Conservation (phyloP, 2,888 invertebrate species). For the Monopis laevigella region DNA sequence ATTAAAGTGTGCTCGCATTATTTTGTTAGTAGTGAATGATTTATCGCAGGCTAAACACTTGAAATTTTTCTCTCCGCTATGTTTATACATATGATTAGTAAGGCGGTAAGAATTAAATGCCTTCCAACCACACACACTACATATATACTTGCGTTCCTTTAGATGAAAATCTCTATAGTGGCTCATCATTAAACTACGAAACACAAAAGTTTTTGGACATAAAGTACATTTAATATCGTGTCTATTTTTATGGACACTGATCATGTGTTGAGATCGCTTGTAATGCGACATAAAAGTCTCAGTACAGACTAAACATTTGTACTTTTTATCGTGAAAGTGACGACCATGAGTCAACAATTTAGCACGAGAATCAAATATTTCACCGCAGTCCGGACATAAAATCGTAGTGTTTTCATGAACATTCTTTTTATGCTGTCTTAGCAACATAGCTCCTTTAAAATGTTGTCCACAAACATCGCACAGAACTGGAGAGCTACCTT, state of each 20-base stretch:
- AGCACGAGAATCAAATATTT: slow-evolving; percentile 53
- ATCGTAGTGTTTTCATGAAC: slow-evolving; percentile 44
- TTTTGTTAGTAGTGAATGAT: slow-evolving; percentile 52
- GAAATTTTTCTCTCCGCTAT: slow-evolving; percentile 57
- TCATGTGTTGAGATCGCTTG: slow-evolving; percentile 50
- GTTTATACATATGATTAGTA: slow-evolving; percentile 59
- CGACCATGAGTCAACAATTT: slow-evolving; percentile 59
- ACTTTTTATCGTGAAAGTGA: slow-evolving; percentile 56
- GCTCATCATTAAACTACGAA: slow-evolving; percentile 56
- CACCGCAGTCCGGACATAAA: slow-evolving; percentile 49
- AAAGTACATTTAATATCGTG: slow-evolving; percentile 50
- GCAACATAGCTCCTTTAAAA: slow-evolving; percentile 42
- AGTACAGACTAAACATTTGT: slow-evolving; percentile 56
- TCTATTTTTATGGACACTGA: slow-evolving; percentile 44
- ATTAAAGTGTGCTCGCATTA: slow-evolving; percentile 48
- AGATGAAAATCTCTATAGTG: slow-evolving; percentile 49
- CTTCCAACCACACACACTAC: slow-evolving; percentile 51
- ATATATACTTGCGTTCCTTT: slow-evolving; percentile 46
- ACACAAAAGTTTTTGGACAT: slow-evolving; percentile 54
- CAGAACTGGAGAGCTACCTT: slow-evolving; percentile 46
- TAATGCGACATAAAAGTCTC: slow-evolving; percentile 48
- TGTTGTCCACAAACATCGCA: slow-evolving; percentile 55
- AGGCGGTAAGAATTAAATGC: slow-evolving; percentile 56
- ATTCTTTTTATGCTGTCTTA: slow-evolving; percentile 42
- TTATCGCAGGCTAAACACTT: slow-evolving; percentile 52